phyloP scores from a whole-genome alignment of 2,113 vertebrate genomes.

The Myotis brandtii region DNA sequence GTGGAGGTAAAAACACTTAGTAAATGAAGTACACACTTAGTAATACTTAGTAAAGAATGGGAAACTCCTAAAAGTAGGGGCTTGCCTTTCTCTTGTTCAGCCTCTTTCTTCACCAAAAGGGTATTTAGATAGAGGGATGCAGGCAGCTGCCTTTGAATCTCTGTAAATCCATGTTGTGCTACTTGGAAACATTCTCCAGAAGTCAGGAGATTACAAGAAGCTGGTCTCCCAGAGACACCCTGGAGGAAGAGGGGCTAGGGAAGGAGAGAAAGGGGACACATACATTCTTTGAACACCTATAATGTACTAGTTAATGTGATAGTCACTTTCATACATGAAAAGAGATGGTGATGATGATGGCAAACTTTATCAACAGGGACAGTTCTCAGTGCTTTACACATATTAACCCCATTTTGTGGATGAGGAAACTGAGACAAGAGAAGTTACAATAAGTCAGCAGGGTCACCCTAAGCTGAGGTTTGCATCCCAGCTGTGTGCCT shows the following conservation, averaged over 20 bases:
- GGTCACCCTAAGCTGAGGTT: too few species aligned
- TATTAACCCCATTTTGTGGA: neutral
- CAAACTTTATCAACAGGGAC: neutral
- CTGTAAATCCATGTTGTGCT: neutral
- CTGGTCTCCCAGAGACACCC: neutral
- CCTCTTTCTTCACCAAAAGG: neutral
- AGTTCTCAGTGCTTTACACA: neutral
- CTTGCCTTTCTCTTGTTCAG: neutral
- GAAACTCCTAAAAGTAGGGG: neutral
- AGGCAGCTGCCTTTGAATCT: neutral
- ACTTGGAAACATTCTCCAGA: neutral
- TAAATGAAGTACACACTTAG: too few species aligned
- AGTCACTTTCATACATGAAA: neutral
- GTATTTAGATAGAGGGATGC: neutral
- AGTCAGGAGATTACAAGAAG: neutral
- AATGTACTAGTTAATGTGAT: neutral
- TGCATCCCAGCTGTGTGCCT: too few species aligned
- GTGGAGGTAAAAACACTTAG: neutral
- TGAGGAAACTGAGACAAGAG: neutral
- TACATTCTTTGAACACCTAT: neutral
- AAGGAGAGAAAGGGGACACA: neutral
- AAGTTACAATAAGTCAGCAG: neutral
- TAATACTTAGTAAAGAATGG: neutral
- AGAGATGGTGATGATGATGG: neutral
- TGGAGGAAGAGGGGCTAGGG: neutral